Base-by-base conservation (phyloP, 1,140 invertebrate genomes). In the Pantala flavescens region DNA sequence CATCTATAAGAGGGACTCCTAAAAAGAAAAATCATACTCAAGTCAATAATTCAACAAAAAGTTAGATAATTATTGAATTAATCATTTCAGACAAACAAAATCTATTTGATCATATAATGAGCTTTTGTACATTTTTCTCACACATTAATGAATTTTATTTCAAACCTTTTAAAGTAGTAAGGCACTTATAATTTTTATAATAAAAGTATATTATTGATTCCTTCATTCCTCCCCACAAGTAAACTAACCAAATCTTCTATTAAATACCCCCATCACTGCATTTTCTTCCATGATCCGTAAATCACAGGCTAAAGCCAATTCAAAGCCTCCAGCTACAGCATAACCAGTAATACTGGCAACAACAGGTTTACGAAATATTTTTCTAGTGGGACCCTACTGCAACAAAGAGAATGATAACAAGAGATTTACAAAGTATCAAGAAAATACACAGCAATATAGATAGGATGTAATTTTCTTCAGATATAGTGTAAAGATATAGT, bases 231-330 rank as follows among this genome's bases (percentile, higher is more conserved):
- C 82, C n/a, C n/a, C n/a, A 75, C n/a, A n/a, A 19, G 43, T 77
- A n/a, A n/a, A n/a, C 80, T 81, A 82, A 88, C 92, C 94, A 85
- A 94, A 95, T 82, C 94, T 86, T 79, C 94, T 86, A 79, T 91
- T 91, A 75, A 91, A 89, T 77, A 94, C 90, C 23, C 95, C 95
- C 78, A 97, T 82, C 0, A 93, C 83, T 7, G 95, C 91, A 5
- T 87, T 90, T 72, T 95, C 90, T 80, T 97, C 95, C 74, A 95
- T 86, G 0, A 98, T 87, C 75, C 95, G 86, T 14, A 98, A 81
- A 84, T 98, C 96, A 84, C 95, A 97, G 84, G 94, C 89, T 0
- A 98, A 81, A 0, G 95, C 93, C 73, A 98, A 82, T 81, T 98
- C 96, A 75, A 98, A 87, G 0, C 95, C 96, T 77, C 91, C 90